Evolutionary conservation across 2,888 invertebrate genomes (phyloP), one percentile per base, ranked within the genome.

Genomic region (Scaeva pyrastri): DNA sequence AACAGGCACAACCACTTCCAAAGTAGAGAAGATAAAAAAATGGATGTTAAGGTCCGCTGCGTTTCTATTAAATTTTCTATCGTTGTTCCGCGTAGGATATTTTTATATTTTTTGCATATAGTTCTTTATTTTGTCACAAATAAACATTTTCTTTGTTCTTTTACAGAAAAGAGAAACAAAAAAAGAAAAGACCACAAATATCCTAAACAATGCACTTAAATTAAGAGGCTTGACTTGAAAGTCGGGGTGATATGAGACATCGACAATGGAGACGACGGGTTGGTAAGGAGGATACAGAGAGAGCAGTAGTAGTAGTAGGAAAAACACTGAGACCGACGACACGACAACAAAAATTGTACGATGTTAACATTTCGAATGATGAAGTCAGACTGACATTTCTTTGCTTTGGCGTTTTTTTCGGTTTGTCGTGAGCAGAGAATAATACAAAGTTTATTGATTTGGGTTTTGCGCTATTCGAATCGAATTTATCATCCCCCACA

Each of bases 331-430:
- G 73, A 82, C 82, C 81, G 74, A 82, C 74, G 52, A 71, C 66
- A n/a, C 43, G n/a, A 43, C 43, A 21, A 60, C 58, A 23, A 68
- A 58, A 74, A 21, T 70, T 71, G 66, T 39, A 74, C 78, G 74
- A 82, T 74, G 73, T 78, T 82, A 82, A 74, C 86, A 86, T 86
- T 82, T 78, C 86, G 78, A 82, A 74, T 50, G 82, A 76, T 86
- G 78, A 78, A 78, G 82, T 75, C 82, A 81, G 86, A 86, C 86
- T 86, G 86, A 82, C 86, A 78, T 81, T 73, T 85, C 72, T 68
- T 48, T 68, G 41, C 71, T 48, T 73, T 36, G 21, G 62, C 4
- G 5, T 68, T 23, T 68, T 23, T n/a, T 39, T 31, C 7, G 8
- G 3, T 31, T 31, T 31, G 31, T 26, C 3, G 6, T 16, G 39